A percentile compares a stretch with the other conserved stretches of the same genome.
Evolutionary conservation across 2,797 vertebrate species (phyloP).

Genomic region (Eutrigla gurnardus): DNA sequence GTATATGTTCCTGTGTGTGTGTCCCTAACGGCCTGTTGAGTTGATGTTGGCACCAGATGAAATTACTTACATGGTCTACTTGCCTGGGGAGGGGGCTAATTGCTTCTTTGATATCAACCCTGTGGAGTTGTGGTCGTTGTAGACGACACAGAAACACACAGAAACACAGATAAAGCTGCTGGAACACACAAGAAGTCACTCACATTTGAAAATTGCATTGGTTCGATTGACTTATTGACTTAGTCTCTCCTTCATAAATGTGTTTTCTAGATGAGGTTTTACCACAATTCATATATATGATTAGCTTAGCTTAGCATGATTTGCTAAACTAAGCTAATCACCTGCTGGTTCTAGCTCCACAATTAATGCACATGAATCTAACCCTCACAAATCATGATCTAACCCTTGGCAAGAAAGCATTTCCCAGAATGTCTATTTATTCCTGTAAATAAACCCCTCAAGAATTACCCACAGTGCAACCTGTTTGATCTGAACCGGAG

Average conservation of each 20-base stretch:
- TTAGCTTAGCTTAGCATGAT: no score
- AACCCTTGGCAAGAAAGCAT: not conserved
- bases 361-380: not conserved
- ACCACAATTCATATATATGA: not conserved
- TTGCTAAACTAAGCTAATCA: slow-evolving; percentile 10
- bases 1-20: slow-evolving; percentile 32
- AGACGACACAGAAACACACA: slow-evolving; percentile 47
- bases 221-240: slow-evolving; percentile 23
- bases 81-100: slow-evolving; percentile 49
- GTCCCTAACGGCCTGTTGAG: slow-evolving; percentile 58
- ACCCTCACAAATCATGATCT: not conserved
- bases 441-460: not conserved
- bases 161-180: slow-evolving; percentile 44
- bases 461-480: not conserved
- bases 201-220: slow-evolving; percentile 27
- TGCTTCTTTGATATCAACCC: slow-evolving; percentile 53
- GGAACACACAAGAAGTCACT: slow-evolving; percentile 48
- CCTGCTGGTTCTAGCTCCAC: not conserved
- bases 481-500: not conserved
- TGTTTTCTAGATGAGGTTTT: not conserved
- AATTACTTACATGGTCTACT: slow-evolving; percentile 54
- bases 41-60: slow-evolving; percentile 73
- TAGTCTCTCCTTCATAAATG: slow-evolving; percentile 23
- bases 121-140: slow-evolving; percentile 52
- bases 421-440: not conserved